Percentiles rank a stretch among this genome's conserved stretches.
phyloP scores from a whole-genome alignment of 37 sponge, comb jelly and placozoan genomes.

The Beroe forskalii region DNA sequence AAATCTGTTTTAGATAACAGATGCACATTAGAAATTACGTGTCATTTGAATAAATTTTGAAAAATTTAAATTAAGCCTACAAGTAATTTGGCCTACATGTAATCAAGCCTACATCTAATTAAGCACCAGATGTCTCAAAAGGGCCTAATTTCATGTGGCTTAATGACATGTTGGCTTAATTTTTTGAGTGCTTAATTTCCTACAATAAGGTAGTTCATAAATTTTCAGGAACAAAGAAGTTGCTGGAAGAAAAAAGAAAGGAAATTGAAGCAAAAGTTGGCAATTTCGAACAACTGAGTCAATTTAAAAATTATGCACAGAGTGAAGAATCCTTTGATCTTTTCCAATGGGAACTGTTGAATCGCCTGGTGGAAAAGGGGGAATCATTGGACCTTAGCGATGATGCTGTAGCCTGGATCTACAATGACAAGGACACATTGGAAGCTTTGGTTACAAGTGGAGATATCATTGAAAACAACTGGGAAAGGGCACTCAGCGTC shows the following conservation, averaged over 20 bases:
- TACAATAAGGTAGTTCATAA: no score
- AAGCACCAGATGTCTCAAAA: no score
- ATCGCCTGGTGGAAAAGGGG: not conserved
- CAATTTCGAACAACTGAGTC: not conserved
- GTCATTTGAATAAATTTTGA: no score
- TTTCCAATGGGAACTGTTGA: not conserved
- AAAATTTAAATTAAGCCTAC: no score
- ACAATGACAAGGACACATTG: not conserved
- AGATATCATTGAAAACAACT: not conserved
- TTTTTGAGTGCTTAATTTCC: no score
- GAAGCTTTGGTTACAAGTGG: not conserved
- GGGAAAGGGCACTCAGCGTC: not conserved
- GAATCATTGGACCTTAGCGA: not conserved
- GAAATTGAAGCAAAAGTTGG: not conserved
- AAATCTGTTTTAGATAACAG: no score
- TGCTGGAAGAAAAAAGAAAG: not conserved
- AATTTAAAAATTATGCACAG: not conserved
- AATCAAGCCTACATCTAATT: no score
- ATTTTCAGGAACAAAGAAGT: not conserved
- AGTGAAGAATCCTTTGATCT: not conserved
- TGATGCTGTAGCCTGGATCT: not conserved
- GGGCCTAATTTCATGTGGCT: no score
- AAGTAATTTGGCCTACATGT: no score
- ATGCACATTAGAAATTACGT: no score
- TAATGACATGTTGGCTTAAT: no score